Base-by-base conservation (phyloP, 2,888 invertebrate species). In the Drosophila ustulata region DNA sequence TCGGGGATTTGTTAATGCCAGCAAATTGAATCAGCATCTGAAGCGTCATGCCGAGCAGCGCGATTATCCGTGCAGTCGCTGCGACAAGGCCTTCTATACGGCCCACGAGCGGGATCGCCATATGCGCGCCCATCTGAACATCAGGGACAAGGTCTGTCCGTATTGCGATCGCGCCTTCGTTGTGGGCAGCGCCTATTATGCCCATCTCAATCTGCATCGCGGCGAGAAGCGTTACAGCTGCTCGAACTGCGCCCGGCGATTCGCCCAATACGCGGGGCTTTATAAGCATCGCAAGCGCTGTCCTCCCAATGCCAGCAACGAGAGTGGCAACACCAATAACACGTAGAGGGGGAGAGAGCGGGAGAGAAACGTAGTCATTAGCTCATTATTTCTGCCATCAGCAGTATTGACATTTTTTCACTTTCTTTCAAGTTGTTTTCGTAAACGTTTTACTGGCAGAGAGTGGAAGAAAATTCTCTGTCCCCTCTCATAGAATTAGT, bases 191-290 rank as follows among this genome's bases (percentile, higher is more conserved):
- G 90, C 91, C 13, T 90, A 91, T 32, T 91, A 91, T 62, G 89
- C 92, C 9, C 91, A 92, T 32, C 78, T 91, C 13, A 89, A 91
- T 68, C 68, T 91, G 57, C 91, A 91, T 71, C 80, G 80, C 3
- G 89, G 80, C 25, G 89, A 83, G 37, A 91, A 91, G 66, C 89
- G 90, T 3, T 91, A 90, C 63, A 57, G 72, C 8, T 91, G 91
- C 56, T 43, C 77, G 6, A 59, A 71, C 23, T 91, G 91, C 37
- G 71, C 76, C 3, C 78, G 81, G 49, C 72, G 83, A 2, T 91
- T 91, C 52, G 89, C 92, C 3, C 91, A 91, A 45, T 91, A 91
- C 13, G 90, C 91, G 0, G 91, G 91, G 0, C 74, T 91, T 30
- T 91, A 92, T 53, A 91, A 91, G 56, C 91, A 91, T 57, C 84